phyloP scores from a whole-genome alignment of 2,113 vertebrate genomes.

The Carettochelys insculpta region DNA sequence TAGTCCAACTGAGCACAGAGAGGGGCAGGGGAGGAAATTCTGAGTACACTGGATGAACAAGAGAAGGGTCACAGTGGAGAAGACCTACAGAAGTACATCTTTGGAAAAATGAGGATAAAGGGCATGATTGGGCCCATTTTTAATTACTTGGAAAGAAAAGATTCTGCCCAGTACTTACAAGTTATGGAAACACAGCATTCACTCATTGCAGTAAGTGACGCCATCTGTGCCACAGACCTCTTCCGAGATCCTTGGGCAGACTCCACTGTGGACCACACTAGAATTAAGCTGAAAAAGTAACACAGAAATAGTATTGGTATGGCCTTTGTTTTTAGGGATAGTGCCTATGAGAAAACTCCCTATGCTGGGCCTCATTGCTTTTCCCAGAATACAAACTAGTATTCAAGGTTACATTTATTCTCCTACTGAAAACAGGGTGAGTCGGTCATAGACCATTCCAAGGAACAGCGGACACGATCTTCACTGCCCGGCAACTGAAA shows the following conservation, averaged over 20 bases:
- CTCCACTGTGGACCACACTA: rapidly evolving
- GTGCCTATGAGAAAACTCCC: neutral
- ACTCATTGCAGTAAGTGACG: conserved; percentile 40
- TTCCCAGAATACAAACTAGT: neutral
- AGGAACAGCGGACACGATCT: too few relatives aligned
- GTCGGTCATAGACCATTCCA: too few relatives aligned
- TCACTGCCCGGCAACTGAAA: too few relatives aligned
- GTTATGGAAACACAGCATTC: conserved; percentile 55
- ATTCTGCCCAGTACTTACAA: neutral
- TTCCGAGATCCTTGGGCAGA: conserved; percentile 19
- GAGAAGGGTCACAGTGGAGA: neutral
- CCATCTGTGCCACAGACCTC: conserved; percentile 63
- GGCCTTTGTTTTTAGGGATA: neutral
- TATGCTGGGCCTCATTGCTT: neutral
- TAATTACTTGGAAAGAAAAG: neutral
- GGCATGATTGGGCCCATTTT: neutral
- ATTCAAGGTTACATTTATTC: neutral
- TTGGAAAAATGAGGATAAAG: neutral
- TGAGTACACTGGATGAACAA: neutral
- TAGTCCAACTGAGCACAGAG: neutral
- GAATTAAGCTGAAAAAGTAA: conserved; percentile 39
- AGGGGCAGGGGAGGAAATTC: neutral
- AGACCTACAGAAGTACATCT: neutral
- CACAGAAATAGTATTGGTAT: neutral
- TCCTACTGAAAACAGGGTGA: neutral